Percentiles rank a stretch among this genome's conserved stretches.
Evolutionary conservation across 2,797 vertebrate species (phyloP).

Genomic region (Danio albolineatus): DNA sequence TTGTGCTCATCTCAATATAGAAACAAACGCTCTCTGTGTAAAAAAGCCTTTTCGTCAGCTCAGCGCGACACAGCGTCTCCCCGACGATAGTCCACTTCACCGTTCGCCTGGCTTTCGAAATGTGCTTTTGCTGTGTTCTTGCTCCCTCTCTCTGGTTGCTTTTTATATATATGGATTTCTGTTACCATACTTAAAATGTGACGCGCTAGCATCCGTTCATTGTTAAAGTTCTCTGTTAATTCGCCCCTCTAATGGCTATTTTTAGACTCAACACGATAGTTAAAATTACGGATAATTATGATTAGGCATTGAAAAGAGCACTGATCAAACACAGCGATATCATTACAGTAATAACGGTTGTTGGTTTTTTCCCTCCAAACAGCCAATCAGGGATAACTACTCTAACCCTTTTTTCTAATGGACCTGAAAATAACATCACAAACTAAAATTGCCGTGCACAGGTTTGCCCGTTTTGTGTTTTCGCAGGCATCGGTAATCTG

Average conservation of each 20-base stretch:
- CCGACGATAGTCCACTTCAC: conserved; percentile 11
- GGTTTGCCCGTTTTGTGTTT: conserved; percentile 50
- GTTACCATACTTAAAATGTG: background rate
- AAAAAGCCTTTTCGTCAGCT: conserved; percentile 51
- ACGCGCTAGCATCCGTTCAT: background rate
- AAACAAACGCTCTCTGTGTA: conserved; percentile 65
- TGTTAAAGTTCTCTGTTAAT: background rate
- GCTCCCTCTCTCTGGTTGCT: background rate
- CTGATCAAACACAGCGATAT: conserved; percentile 43
- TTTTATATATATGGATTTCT: background rate
- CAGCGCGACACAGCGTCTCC: conserved; percentile 27
- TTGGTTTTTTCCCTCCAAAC: conserved; percentile 28
- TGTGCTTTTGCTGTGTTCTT: background rate
- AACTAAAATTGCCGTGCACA: conserved; percentile 46
- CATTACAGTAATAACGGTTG: conserved; percentile 48
- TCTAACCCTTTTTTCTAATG: conserved; percentile 55
- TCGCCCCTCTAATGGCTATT: conserved; percentile 18
- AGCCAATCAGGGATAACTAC: conserved; percentile 50
- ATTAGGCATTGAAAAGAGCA: conserved; percentile 33
- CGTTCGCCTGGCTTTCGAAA: background rate
- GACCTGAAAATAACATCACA: conserved; percentile 49
- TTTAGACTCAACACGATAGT: conserved; percentile 10
- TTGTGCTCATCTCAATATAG: conserved; percentile 74
- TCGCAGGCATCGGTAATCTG: conserved; percentile 40
- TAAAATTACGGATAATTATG: conserved; percentile 43